phyloP scores from a whole-genome alignment of 2,113 vertebrate genomes.

The Chroicocephalus ridibundus region DNA sequence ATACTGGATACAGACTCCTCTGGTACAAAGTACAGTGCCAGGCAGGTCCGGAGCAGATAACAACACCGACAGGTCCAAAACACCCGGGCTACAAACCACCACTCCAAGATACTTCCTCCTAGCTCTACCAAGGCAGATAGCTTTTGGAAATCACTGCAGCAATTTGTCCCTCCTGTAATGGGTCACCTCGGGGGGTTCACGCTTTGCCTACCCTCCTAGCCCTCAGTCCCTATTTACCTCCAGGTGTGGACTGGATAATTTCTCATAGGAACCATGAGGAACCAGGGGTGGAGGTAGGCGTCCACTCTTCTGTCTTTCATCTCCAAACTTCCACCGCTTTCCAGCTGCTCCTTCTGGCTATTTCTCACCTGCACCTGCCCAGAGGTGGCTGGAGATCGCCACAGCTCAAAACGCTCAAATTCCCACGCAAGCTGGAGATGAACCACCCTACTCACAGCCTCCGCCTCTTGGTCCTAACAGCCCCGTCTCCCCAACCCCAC shows the following conservation, averaged over 20 bases:
- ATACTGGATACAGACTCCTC: neutral
- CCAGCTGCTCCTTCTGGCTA: neutral
- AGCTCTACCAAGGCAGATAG: neutral
- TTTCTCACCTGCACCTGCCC: neutral
- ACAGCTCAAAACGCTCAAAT: neutral
- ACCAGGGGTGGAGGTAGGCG: neutral
- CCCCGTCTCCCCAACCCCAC: neutral
- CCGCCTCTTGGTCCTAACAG: neutral
- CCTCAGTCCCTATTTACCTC: neutral
- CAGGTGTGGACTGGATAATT: neutral
- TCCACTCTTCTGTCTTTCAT: neutral
- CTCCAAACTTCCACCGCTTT: neutral
- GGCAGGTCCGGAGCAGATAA: neutral
- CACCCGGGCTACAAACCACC: neutral
- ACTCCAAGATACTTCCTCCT: neutral
- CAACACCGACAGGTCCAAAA: neutral
- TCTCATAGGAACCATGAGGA: neutral
- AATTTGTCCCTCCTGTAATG: neutral
- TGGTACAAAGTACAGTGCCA: neutral
- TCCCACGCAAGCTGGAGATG: neutral
- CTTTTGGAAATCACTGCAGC: neutral
- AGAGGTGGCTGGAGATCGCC: neutral
- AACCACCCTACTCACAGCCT: neutral
- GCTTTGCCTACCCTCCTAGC: neutral
- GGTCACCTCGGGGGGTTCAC: accelerated